Evolutionary conservation across 2,888 invertebrate genomes (phyloP), one percentile per base, ranked within the genome.

Genomic region (Chesias legatella): DNA sequence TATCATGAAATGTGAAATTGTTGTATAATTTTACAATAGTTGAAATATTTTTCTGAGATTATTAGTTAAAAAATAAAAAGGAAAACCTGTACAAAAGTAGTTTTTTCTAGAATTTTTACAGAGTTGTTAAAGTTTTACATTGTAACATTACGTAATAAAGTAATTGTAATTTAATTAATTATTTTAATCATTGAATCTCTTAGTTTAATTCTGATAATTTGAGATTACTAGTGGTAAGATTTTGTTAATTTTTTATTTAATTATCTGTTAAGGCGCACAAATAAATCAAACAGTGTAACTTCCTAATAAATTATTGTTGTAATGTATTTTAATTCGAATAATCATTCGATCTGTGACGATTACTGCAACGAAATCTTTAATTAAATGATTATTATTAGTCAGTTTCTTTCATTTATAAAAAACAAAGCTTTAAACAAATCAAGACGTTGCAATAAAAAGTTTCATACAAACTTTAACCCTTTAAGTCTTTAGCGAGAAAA

Each of bases 261-360:
- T 66, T 64, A 30, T 56, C 58, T 60, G 54, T 54, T 50, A 59
- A 57, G 57, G 70, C 81, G 82, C 83, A 84, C 84, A 84, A 83
- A 67, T 67, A 66, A 65, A 71, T 59, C 51, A 58, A 44, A 57
- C 63, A 55, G 50, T 74, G 72, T 83, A 81, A 66, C 74, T 71
- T 79, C 74, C 80, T 44, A 82, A 75, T 85, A 86, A 85, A 83
- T 85, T 85, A 86, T 85, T 86, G 73, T 83, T 81, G 73, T 67
- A 57, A 63, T 63, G 65, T 61, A 70, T 68, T 73, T 63, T 58
- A 65, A 60, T n/a, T n/a, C n/a, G n/a, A 62, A 62, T 70, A 71
- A 63, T 60, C 56, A 63, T 69, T 75, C 68, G n/a, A 75, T 61
- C 77, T 74, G 76, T 76, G 76, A 73, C 75, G 70, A 77, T 76